These are phyloP conservation scores for Macaria liturata DNA, from an alignment of 2,888 invertebrate species.

Conservation along the genomic window DNA sequence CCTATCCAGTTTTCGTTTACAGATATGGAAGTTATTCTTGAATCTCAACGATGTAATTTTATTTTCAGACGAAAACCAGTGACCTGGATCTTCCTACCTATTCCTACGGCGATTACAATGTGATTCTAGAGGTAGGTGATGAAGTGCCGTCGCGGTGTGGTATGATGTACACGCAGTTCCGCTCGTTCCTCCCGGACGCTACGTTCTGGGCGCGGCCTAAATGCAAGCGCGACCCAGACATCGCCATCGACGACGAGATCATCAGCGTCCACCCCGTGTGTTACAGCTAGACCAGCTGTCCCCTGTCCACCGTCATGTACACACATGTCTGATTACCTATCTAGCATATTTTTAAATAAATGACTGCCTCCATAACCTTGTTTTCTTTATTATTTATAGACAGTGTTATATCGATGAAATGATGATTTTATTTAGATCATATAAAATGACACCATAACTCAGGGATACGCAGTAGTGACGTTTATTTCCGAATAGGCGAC, in stretches of 20 bases:
- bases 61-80: conserved; percentile 31
- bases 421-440: no score
- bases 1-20: no score
- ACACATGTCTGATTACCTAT: no score
- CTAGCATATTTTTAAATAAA: no score
- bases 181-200: conserved; percentile 2
- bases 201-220: conserved; percentile 38
- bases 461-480: background rate
- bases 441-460: no score
- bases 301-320: no score
- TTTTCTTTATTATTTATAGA: no score
- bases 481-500: conserved; percentile 54
- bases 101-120: conserved; percentile 18
- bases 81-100: conserved; percentile 4
- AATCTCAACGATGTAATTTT: background rate
- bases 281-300: no score
- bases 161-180: conserved; percentile 5
- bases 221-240: conserved; percentile 62
- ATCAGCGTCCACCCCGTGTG: conserved; percentile 41
- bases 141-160: conserved; percentile 1
- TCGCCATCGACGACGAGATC: conserved; percentile 50
- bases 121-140: background rate
- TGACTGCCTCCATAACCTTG: no score
- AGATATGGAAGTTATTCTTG: no score
- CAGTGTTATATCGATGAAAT: no score